These are phyloP conservation scores for Mastomys coucha DNA, from an alignment of 2,113 vertebrate genomes.

Conservation along the genomic window DNA sequence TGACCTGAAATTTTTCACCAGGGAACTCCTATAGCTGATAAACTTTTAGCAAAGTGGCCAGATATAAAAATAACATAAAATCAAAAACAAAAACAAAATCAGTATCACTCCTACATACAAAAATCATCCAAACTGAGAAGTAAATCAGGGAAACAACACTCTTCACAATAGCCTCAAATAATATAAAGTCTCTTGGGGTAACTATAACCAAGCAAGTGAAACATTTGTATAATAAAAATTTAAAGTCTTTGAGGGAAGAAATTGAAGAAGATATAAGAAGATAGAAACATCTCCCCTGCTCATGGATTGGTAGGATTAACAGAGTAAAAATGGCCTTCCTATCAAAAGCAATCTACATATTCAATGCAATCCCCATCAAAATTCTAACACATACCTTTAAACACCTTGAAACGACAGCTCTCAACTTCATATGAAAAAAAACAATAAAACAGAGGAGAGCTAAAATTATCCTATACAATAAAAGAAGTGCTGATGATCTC, in stretches of 20 bases:
- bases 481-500: neutral
- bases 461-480: neutral
- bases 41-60: neutral
- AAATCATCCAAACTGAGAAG: neutral
- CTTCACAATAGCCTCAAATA: neutral
- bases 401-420: neutral
- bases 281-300: neutral
- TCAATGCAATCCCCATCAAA: neutral
- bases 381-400: neutral
- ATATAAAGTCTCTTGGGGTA: neutral
- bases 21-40: neutral
- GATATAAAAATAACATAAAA: neutral
- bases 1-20: neutral
- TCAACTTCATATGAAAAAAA: neutral
- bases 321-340: neutral
- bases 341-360: neutral
- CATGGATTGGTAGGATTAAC: neutral
- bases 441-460: neutral
- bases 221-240: neutral
- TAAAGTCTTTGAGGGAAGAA: neutral
- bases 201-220: neutral
- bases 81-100: too few relatives aligned
- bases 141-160: neutral
- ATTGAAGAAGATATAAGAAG: neutral
- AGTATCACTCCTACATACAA: neutral